Base-by-base conservation (phyloP, 2,797 vertebrate species). In the Arnoldichthys spilopterus region DNA sequence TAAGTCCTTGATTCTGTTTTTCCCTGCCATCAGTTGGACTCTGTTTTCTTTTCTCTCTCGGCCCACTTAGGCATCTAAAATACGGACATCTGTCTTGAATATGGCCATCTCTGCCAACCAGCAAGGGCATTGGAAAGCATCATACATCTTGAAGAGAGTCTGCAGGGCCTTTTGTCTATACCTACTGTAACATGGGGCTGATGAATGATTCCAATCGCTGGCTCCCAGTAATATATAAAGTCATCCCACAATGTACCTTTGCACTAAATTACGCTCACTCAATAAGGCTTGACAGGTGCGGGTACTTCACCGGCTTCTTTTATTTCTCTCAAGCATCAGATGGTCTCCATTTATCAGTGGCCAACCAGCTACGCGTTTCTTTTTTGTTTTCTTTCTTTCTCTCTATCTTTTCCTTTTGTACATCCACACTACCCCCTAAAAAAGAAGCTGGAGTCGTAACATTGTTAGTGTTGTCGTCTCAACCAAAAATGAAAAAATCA, bases 261-360 rank as follows among this genome's bases (percentile, higher is more conserved):
- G 80, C 78, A 83, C 87, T 90, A 89, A 91, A 92, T 91, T 89
- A 91, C 77, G 79, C 79, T 86, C 82, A 84, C 87, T 91, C 86
- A 85, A 90, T 91, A 92, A 90, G 88, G 88, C 88, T 88, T 90
- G 90, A 91, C 91, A 92, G 85, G 84, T 91, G 91, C 90, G 81
- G 80, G 86, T 89, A 91, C 87, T 90, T 92, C 90, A 88, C 86
- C 78, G 82, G 62, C 82, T 84, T 91, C 90, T 90, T 92, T 92
- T 92, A 91, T 92, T 90, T 90, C 88, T 89, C 85, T 84, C 86
- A 78, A 90, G 87, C 86, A 89, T 88, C 86, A 90, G 85, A 86
- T 90, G 89, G 89, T 92, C 90, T 90, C 75, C 84, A 87, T 88
- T 88, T 84, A 87, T 85, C 82, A 86, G 85, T 81, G 77, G 78